phyloP scores from a whole-genome alignment of 2,797 vertebrate genomes.

The Pangasius sanitwongsei region DNA sequence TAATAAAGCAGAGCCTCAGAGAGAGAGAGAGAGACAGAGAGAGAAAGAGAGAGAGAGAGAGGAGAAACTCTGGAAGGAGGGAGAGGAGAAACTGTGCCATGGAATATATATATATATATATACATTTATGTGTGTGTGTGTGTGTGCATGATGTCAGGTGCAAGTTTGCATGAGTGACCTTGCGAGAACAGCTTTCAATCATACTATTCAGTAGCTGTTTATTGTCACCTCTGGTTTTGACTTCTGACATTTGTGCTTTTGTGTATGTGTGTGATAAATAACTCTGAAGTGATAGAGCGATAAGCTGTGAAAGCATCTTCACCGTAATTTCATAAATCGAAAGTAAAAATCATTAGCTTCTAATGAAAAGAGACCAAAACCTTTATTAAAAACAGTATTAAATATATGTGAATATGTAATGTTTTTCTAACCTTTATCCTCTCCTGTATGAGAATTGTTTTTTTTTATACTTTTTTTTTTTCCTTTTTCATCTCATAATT shows the following conservation, averaged over 20 bases:
- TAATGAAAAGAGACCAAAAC: not conserved
- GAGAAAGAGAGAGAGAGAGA: slow-evolving; percentile 57
- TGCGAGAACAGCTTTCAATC: slow-evolving; percentile 88
- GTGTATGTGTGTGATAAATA: slow-evolving; percentile 58
- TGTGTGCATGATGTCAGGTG: slow-evolving; percentile 83
- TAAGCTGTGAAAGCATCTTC: slow-evolving; percentile 6
- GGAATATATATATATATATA: not conserved
- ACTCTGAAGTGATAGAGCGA: slow-evolving; percentile 53
- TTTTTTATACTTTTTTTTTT: not conserved
- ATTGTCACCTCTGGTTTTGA: slow-evolving; percentile 65
- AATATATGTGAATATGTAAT: not conserved
- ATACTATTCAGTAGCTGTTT: slow-evolving; percentile 86
- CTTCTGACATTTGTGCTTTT: slow-evolving; percentile 59
- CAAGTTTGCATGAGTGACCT: slow-evolving; percentile 95
- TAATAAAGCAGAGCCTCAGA: slow-evolving; percentile 94
- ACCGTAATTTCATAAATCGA: not conserved
- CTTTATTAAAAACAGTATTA: not conserved
- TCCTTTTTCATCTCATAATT: not conserved
- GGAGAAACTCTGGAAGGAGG: slow-evolving; percentile 74
- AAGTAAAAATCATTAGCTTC: not conserved
- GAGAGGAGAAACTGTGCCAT: slow-evolving; percentile 75
- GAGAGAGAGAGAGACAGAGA: slow-evolving; percentile 70
- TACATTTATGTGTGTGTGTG: slow-evolving; percentile 56
- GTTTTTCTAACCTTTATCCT: not conserved
- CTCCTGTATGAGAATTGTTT: not conserved